These are phyloP conservation scores for Euphydryas editha DNA, from an alignment of 2,888 invertebrate genomes.

Conservation along the genomic window DNA sequence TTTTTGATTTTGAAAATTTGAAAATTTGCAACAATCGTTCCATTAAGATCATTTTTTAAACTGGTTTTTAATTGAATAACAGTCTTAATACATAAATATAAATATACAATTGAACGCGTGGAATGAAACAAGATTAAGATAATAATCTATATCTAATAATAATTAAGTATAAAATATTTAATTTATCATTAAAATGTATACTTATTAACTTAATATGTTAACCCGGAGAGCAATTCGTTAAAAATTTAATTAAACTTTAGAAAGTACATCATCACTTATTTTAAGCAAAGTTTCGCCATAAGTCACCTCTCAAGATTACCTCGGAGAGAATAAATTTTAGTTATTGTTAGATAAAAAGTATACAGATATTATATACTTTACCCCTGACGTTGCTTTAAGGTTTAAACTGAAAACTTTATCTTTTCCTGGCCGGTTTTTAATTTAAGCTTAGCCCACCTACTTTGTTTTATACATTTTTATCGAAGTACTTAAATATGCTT, in stretches of 20 bases:
- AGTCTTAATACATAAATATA: no score
- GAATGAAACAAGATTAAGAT: no score
- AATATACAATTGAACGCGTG: no score
- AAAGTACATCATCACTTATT: constrained; percentile 43
- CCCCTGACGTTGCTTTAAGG: neutral
- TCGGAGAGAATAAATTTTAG: constrained; percentile 36
- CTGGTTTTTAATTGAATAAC: no score
- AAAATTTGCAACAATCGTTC: no score
- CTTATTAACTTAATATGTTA: constrained; percentile 22
- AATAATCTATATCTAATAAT: no score
- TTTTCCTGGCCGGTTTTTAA: no score
- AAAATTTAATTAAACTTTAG: constrained; percentile 48
- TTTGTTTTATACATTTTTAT: neutral
- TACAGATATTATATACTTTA: constrained; percentile 16
- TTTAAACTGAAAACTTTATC: neutral
- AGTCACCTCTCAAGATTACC: constrained; percentile 44
- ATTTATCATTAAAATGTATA: constrained; percentile 1
- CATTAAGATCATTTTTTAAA: no score
- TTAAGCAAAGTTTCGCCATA: constrained; percentile 44
- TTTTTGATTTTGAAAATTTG: no score
- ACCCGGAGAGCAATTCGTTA: constrained; percentile 34
- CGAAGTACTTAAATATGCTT: neutral
- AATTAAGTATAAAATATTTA: neutral
- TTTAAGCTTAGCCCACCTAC: neutral
- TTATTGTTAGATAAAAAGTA: constrained; percentile 38